A percentile compares a stretch with the other conserved stretches of the same genome.
phyloP scores from a whole-genome alignment of 1,140 invertebrate genomes.

The Drosophila micromelanica region DNA sequence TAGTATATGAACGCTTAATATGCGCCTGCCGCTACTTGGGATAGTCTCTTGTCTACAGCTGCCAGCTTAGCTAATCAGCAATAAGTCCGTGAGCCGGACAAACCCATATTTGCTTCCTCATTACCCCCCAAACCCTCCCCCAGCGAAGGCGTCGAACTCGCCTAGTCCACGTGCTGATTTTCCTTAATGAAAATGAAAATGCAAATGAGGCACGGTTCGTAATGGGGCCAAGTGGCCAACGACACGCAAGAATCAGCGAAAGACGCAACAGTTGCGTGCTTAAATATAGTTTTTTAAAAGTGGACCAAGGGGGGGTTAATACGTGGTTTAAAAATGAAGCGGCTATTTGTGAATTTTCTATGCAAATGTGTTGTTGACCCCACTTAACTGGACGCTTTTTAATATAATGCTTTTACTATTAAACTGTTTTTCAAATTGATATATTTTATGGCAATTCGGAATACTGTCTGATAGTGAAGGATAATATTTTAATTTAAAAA shows the following conservation, averaged over 20 bases:
- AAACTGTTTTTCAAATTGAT: too few relatives aligned
- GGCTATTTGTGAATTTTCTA: background rate
- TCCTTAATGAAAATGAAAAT: conserved; percentile 38
- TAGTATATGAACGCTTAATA: conserved; percentile 22
- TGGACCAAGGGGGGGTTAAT: background rate
- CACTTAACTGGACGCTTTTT: too few relatives aligned
- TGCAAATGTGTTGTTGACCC: background rate
- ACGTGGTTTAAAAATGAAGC: background rate
- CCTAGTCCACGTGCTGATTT: conserved; percentile 22
- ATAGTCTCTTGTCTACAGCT: conserved; percentile 20
- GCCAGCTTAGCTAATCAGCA: conserved; percentile 25
- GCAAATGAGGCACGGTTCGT: background rate
- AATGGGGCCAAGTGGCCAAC: conserved; percentile 7
- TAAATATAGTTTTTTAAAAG: conserved; percentile 8
- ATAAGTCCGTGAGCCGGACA: conserved; percentile 4
- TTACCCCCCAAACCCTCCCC: too few relatives aligned
- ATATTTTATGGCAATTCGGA: too few relatives aligned
- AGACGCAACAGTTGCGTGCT: conserved; percentile 46
- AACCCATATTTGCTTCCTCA: conserved; percentile 18
- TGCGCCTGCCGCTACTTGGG: conserved; percentile 21
- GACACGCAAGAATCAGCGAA: conserved; percentile 25
- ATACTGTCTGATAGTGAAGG: too few relatives aligned
- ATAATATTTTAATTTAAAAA: too few relatives aligned
- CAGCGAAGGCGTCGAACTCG: conserved; percentile 7
- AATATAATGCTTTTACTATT: too few relatives aligned